These are phyloP conservation scores for Nicator chloris DNA, from an alignment of 2,113 vertebrate species.

Conservation along the genomic window DNA sequence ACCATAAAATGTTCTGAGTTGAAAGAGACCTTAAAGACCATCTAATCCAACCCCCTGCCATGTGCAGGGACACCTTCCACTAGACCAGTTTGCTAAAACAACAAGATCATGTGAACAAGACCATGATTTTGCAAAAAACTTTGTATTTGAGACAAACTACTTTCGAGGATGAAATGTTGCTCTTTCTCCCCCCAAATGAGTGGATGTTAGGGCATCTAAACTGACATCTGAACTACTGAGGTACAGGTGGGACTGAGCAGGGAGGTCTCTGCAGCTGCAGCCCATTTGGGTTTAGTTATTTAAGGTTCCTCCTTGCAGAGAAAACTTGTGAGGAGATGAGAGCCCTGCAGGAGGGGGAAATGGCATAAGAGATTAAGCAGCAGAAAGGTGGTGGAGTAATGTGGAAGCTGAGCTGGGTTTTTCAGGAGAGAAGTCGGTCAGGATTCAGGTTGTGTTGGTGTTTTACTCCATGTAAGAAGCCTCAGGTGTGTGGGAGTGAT, in stretches of 20 bases:
- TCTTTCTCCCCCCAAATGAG: neutral
- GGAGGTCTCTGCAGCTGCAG: neutral
- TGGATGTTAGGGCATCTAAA: neutral
- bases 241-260: neutral
- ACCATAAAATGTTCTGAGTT: neutral
- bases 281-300: neutral
- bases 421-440: neutral
- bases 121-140: neutral
- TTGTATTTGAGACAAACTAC: neutral
- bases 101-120: neutral
- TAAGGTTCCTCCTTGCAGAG: neutral
- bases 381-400: neutral
- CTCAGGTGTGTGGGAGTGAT: neutral
- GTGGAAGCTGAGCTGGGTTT: neutral
- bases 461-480: neutral
- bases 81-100: neutral
- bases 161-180: neutral
- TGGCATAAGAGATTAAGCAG: neutral
- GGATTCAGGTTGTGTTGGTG: accelerated
- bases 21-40: neutral
- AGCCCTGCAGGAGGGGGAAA: neutral
- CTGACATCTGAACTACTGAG: neutral
- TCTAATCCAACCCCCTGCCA: neutral
- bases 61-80: neutral
- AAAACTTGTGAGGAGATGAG: neutral